A percentile compares a stretch with the other conserved stretches of the same genome.
Evolutionary conservation across 37 sponge, comb jelly and placozoan genomes (phyloP).

Genomic region (Halichondria panicea): DNA sequence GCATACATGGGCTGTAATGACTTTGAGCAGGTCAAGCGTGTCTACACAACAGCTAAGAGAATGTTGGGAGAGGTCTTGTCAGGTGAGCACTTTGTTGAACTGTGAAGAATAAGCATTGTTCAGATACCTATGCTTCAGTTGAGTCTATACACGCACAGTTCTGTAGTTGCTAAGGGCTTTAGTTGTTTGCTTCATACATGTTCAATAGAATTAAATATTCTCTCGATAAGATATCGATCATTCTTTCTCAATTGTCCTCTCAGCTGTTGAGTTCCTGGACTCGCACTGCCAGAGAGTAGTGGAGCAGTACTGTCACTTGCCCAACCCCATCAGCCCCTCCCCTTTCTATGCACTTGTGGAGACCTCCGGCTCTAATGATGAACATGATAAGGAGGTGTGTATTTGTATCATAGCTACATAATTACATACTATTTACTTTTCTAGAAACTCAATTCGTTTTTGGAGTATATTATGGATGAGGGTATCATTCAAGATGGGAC

Average conservation of each 20-base stretch:
- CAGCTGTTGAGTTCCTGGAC: slow-evolving; percentile 97
- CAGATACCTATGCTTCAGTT: too few relatives aligned
- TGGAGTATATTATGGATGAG: slow-evolving; percentile 62
- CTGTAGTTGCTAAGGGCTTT: too few relatives aligned
- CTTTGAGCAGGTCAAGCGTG: slow-evolving; percentile 73
- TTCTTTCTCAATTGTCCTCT: too few relatives aligned
- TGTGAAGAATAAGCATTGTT: too few relatives aligned
- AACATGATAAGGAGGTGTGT: slow-evolving; percentile 80
- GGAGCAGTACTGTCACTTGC: slow-evolving; percentile 42
- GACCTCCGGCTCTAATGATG: slow-evolving; percentile 87
- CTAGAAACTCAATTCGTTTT: slow-evolving; percentile 73
- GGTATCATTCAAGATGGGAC: slow-evolving; percentile 76
- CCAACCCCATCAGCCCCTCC: slow-evolving; percentile 61
- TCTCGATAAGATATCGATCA: too few relatives aligned
- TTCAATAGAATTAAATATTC: too few relatives aligned
- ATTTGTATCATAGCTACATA: background rate
- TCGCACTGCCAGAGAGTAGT: slow-evolving; percentile 63
- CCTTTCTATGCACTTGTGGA: slow-evolving; percentile 92
- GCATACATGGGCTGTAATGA: slow-evolving; percentile 77
- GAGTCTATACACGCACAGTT: too few relatives aligned
- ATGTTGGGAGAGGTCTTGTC: slow-evolving; percentile 90
- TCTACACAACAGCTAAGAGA: slow-evolving; percentile 52
- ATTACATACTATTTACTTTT: background rate
- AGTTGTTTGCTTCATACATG: too few relatives aligned
- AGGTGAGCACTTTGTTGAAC: too few relatives aligned